Conservation (phyloP, 2,113 vertebrate genomes). For the Bubo blakistoni region DNA sequence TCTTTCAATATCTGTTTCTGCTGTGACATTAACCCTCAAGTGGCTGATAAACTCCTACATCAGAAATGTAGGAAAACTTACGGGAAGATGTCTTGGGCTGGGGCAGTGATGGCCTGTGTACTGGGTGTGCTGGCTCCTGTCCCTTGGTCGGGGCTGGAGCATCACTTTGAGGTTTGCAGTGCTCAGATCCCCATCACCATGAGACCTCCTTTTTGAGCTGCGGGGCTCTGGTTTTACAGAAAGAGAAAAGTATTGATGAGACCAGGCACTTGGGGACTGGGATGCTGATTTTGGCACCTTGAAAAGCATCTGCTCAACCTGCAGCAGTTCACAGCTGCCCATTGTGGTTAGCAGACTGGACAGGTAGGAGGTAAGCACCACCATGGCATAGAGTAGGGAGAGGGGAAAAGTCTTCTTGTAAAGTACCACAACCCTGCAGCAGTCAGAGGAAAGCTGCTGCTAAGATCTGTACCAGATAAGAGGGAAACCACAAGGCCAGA, state of each 20-base stretch:
- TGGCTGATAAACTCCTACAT: background rate
- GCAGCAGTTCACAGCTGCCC: background rate
- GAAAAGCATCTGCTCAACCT: background rate
- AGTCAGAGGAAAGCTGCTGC: background rate
- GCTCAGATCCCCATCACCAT: rapidly evolving
- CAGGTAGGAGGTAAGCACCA: background rate
- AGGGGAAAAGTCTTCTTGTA: background rate
- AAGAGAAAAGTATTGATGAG: background rate
- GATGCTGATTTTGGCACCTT: background rate
- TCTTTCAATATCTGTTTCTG: background rate
- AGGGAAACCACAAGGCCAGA: constrained; percentile 13
- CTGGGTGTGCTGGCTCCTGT: background rate
- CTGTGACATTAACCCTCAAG: background rate
- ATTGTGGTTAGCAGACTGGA: background rate
- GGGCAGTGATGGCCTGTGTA: background rate
- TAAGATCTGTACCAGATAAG: background rate
- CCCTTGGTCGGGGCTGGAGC: background rate
- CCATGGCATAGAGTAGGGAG: rapidly evolving
- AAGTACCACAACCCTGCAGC: background rate
- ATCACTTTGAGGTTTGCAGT: background rate
- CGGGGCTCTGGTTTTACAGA: background rate
- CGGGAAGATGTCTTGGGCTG: background rate
- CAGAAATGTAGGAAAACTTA: background rate
- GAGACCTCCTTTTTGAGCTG: background rate
- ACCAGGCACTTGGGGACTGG: background rate